phyloP scores from a whole-genome alignment of 2,797 vertebrate genomes.

The Apogon talboti region DNA sequence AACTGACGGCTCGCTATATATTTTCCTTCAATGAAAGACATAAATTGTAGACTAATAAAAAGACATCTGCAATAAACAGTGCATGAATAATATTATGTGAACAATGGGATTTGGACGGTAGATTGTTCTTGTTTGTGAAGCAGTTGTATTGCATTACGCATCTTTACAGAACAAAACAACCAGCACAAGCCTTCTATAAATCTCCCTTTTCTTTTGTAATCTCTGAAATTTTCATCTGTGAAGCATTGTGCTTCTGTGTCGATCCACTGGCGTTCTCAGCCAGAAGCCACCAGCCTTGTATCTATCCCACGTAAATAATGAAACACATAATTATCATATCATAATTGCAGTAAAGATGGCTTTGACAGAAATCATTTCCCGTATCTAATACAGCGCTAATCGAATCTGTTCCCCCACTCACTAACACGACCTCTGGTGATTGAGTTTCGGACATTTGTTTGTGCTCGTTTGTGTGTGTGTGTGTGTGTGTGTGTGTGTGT shows the following conservation, averaged over 20 bases:
- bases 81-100: too few relatives aligned
- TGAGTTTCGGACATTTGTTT: conserved; percentile 96
- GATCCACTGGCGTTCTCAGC: conserved; percentile 75
- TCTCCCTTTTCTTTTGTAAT: conserved; percentile 20
- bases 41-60: too few relatives aligned
- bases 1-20: too few relatives aligned
- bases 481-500: conserved; percentile 12
- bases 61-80: too few relatives aligned
- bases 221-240: conserved; percentile 48
- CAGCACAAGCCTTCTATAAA: conserved; percentile 6
- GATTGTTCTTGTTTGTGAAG: background rate
- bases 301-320: conserved; percentile 99
- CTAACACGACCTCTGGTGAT: conserved; percentile 98
- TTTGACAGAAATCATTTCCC: conserved; percentile 99
- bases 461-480: conserved; percentile 63
- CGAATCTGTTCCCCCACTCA: conserved; percentile 99
- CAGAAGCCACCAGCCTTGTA: conserved; percentile 87
- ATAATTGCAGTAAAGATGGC: conserved; percentile 99
- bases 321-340: conserved; percentile 99
- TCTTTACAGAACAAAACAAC: conserved; percentile 2
- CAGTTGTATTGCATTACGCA: background rate
- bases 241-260: conserved; percentile 81
- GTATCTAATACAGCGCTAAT: conserved; percentile 99
- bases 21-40: too few relatives aligned
- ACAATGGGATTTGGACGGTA: background rate